phyloP scores from a whole-genome alignment of 2,888 invertebrate genomes.

The Aleiodes leptofemur region DNA sequence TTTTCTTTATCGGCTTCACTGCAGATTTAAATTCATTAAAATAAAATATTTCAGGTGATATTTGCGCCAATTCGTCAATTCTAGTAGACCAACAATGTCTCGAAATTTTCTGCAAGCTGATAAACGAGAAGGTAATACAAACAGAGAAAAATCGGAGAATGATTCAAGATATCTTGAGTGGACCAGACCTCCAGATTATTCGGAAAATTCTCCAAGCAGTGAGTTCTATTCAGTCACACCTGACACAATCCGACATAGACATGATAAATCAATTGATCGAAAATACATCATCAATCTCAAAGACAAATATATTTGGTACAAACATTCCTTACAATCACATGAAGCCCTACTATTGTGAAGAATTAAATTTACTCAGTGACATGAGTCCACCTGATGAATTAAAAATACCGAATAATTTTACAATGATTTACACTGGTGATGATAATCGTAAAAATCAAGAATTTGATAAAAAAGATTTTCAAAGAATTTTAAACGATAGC shows the following conservation, averaged over 20 bases:
- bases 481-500: conserved; percentile 77
- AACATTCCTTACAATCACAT: conserved; percentile 62
- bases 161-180: conserved; percentile 80
- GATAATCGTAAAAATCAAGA: conserved; percentile 60
- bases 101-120: conserved; percentile 79
- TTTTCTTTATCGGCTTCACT: conserved; percentile 22
- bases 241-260: conserved; percentile 62
- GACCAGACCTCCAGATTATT: conserved; percentile 77
- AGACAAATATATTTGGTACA: conserved; percentile 59
- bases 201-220: conserved; percentile 68
- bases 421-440: conserved; percentile 60
- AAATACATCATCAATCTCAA: background rate
- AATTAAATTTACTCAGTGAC: conserved; percentile 58
- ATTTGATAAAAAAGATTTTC: conserved; percentile 79
- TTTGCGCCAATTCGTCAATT: conserved; percentile 75
- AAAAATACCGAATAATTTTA: conserved; percentile 62
- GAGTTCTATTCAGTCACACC: conserved; percentile 60
- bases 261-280: conserved; percentile 53
- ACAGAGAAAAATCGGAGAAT: conserved; percentile 78
- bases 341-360: conserved; percentile 63
- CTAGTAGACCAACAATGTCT: conserved; percentile 81
- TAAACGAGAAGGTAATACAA: conserved; percentile 78
- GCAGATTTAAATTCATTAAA: conserved; percentile 29
- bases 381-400: conserved; percentile 60
- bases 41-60: conserved; percentile 71